Conservation (phyloP, 2,113 vertebrate genomes). For the Sylvia atricapilla region DNA sequence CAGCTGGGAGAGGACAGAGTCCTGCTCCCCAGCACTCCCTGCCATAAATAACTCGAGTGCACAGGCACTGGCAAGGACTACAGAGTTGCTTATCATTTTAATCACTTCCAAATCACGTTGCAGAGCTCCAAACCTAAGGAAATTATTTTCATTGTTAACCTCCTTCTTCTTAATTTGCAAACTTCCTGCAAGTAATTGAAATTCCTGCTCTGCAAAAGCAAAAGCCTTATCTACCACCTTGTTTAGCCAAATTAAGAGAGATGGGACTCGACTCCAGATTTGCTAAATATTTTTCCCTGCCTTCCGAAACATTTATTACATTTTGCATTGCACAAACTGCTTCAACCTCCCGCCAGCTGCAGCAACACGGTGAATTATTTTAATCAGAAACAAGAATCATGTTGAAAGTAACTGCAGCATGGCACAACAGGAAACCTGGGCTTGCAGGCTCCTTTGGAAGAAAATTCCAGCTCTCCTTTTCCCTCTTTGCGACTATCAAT, state of each 20-base stretch:
- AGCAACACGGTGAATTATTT: background rate
- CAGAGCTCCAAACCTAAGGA: slow-evolving; percentile 36
- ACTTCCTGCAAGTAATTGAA: slow-evolving; percentile 58
- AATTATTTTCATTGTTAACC: slow-evolving; percentile 47
- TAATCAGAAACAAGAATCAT: slow-evolving; percentile 18
- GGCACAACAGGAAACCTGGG: background rate
- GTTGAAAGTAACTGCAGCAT: background rate
- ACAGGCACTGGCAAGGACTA: background rate
- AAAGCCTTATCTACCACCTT: slow-evolving; percentile 8
- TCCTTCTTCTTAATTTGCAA: slow-evolving; percentile 52
- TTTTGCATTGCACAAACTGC: slow-evolving; percentile 3
- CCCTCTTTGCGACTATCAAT: background rate
- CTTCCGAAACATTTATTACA: slow-evolving; percentile 47
- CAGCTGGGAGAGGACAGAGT: background rate
- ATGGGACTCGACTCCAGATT: slow-evolving; percentile 31
- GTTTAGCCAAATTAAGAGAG: slow-evolving; percentile 37
- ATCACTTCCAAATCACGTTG: slow-evolving; percentile 12
- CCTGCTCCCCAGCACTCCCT: background rate
- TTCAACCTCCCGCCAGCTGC: slow-evolving; percentile 5
- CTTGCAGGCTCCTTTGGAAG: background rate
- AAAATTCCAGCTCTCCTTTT: slow-evolving; percentile 13
- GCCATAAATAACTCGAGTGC: background rate
- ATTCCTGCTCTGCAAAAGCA: slow-evolving; percentile 37
- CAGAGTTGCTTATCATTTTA: background rate
- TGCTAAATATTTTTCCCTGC: slow-evolving; percentile 47